Percentiles rank a stretch among this genome's conserved stretches.
phyloP scores from a whole-genome alignment of 2,888 invertebrate species.

The Dryococelus australis region DNA sequence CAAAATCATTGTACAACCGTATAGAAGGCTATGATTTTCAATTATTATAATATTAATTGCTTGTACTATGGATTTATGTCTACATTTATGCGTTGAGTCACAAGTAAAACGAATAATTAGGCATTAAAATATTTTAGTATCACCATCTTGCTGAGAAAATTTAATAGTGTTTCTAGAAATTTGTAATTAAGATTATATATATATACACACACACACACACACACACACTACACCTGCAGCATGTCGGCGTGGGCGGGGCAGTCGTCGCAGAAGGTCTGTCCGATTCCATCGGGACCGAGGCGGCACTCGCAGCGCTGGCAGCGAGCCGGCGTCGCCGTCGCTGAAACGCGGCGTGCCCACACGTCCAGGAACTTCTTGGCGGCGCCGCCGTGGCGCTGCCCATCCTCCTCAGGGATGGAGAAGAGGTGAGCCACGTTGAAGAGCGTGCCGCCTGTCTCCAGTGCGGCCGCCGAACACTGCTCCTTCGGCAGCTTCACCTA shows the following conservation, averaged over 20 bases:
- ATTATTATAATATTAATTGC: no score
- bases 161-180: no score
- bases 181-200: no score
- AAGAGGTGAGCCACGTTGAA: conserved; percentile 53
- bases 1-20: no score
- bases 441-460: conserved; percentile 57
- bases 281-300: conserved; percentile 55
- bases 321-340: conserved; percentile 53
- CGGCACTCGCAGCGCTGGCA: conserved; percentile 60
- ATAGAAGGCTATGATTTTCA: no score
- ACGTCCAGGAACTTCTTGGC: conserved; percentile 55
- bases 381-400: conserved; percentile 46
- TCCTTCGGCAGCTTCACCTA: conserved; percentile 56
- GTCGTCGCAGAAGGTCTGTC: not conserved
- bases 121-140: no score
- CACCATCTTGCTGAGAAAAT: no score
- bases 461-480: conserved; percentile 56
- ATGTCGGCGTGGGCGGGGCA: not conserved
- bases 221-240: no score
- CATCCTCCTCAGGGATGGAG: conserved; percentile 45
- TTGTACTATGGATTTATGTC: no score
- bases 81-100: no score
- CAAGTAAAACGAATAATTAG: no score
- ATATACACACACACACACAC: no score
- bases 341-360: conserved; percentile 54